Percentiles rank a stretch among this genome's conserved stretches.
Evolutionary conservation across 2,797 vertebrate genomes (phyloP).

Genomic region (Intellagama lesueurii): DNA sequence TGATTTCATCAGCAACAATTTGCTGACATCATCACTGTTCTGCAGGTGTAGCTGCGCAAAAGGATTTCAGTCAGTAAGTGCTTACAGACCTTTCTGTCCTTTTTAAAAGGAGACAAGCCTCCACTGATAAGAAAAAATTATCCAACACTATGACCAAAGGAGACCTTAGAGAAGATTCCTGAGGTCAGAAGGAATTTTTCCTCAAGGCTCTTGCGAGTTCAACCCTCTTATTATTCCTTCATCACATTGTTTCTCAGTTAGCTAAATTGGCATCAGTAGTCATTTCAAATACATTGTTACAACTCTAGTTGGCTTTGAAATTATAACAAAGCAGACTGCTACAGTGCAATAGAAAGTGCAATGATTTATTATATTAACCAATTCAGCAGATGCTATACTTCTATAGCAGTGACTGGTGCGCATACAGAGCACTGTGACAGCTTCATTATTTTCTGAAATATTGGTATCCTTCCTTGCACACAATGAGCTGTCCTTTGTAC

Average conservation of each 20-base stretch:
- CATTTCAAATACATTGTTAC: not conserved
- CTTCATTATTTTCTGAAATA: not conserved
- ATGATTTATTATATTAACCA: not conserved
- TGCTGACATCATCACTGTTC: too few species aligned
- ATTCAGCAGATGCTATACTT: not conserved
- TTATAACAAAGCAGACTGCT: not conserved
- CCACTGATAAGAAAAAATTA: not conserved
- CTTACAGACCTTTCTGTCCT: too few species aligned
- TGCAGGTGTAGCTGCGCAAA: too few species aligned
- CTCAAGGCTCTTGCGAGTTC: too few species aligned
- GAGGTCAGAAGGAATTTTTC: not conserved
- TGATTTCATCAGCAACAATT: too few species aligned
- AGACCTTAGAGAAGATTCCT: not conserved
- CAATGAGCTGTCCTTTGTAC: slow-evolving; percentile 31
- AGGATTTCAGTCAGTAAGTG: too few species aligned
- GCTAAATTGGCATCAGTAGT: too few species aligned
- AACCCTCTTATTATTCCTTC: too few species aligned
- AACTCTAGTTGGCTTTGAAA: not conserved
- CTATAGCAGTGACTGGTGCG: not conserved
- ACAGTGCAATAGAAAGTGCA: not conserved
- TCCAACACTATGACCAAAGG: too few species aligned
- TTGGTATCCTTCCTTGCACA: not conserved
- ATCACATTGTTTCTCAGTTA: not conserved
- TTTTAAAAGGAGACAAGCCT: too few species aligned
- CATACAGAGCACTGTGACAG: not conserved